These are phyloP conservation scores for Notiomystis cincta DNA, from an alignment of 2,113 vertebrate genomes.

Conservation along the genomic window DNA sequence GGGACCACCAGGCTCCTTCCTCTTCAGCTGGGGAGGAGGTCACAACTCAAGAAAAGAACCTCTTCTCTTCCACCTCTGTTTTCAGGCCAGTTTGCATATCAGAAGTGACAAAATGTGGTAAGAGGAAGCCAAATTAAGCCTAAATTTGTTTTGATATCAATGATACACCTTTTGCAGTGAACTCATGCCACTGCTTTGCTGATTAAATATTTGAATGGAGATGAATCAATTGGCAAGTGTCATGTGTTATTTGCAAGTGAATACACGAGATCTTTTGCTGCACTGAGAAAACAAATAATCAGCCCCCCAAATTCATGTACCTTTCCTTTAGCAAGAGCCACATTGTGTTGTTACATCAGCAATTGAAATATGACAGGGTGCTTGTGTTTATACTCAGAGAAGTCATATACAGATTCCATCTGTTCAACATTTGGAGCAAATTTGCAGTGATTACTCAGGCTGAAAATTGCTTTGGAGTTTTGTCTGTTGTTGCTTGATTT, in stretches of 20 bases:
- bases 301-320: slow-evolving; percentile 17
- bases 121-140: neutral
- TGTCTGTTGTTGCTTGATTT: slow-evolving; percentile 36
- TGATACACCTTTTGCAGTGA: neutral
- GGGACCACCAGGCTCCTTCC: neutral
- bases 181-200: neutral
- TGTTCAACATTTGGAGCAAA: slow-evolving; percentile 64
- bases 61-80: neutral
- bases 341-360: slow-evolving; percentile 38
- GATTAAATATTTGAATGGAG: neutral
- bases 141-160: neutral
- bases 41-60: neutral
- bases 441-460: slow-evolving; percentile 41
- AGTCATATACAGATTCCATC: slow-evolving; percentile 48
- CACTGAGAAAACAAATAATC: slow-evolving; percentile 30
- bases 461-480: slow-evolving; percentile 63
- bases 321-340: slow-evolving; percentile 8
- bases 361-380: slow-evolving; percentile 25
- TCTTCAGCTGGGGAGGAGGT: neutral
- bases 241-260: neutral
- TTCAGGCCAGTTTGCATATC: neutral
- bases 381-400: slow-evolving; percentile 43
- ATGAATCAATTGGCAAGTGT: neutral
- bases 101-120: neutral
- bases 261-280: neutral